A percentile compares a stretch with the other conserved stretches of the same genome.
Evolutionary conservation across 2,888 invertebrate genomes (phyloP).

Genomic region (Odontothrips loti): DNA sequence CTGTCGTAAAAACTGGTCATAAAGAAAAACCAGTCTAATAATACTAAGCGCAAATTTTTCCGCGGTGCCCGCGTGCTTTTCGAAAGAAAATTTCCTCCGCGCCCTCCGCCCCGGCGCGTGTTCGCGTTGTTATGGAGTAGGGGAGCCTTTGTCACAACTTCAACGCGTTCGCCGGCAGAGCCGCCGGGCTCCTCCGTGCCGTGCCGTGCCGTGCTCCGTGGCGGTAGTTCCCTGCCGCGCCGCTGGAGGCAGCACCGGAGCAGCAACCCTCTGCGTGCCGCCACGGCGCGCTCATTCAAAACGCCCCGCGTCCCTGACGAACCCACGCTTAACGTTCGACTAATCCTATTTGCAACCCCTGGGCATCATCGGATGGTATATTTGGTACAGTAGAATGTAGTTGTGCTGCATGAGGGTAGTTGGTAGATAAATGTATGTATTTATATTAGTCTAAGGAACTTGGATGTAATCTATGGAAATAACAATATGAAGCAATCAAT

Average conservation of each 20-base stretch:
- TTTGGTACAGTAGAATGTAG: too few species aligned
- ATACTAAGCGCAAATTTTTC: too few species aligned
- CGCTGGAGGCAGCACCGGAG: background rate
- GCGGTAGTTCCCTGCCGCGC: background rate
- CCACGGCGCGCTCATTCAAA: background rate
- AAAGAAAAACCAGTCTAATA: too few species aligned
- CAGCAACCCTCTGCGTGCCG: background rate
- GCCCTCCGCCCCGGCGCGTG: too few species aligned
- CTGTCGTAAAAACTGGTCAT: too few species aligned
- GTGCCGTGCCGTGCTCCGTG: background rate
- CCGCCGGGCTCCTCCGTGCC: background rate
- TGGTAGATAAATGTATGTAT: too few species aligned
- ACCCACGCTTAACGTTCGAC: too few species aligned
- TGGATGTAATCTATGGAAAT: background rate
- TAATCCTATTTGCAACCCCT: too few species aligned
- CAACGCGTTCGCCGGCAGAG: background rate
- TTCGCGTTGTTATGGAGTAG: background rate
- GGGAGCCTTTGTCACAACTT: background rate
- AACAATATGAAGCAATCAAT: background rate
- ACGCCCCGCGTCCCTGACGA: background rate
- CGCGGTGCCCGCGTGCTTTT: too few species aligned
- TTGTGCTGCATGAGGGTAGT: too few species aligned
- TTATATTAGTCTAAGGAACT: too few species aligned
- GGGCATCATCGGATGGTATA: too few species aligned
- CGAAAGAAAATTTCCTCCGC: background rate